Percentiles rank a stretch among this genome's conserved stretches.
These are phyloP conservation scores for Agriotes lineatus DNA, from an alignment of 2,888 invertebrate genomes.

Conservation along the genomic window DNA sequence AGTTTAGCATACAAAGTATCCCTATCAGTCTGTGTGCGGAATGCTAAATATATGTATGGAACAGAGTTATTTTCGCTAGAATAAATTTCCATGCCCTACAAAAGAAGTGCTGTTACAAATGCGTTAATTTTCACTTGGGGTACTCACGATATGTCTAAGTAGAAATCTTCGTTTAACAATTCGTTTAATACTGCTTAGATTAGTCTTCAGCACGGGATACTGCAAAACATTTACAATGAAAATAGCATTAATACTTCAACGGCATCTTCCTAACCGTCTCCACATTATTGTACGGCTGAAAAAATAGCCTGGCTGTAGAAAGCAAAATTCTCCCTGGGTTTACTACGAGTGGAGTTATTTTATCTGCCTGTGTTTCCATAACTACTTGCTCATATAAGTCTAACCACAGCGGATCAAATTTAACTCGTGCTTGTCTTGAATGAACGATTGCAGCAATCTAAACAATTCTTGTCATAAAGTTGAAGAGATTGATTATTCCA, in stretches of 20 bases:
- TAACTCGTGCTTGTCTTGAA: constrained; percentile 82
- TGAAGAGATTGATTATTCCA: too few species aligned
- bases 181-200: constrained; percentile 76
- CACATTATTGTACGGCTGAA: constrained; percentile 91
- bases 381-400: constrained; percentile 87
- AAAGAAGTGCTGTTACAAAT: too few species aligned
- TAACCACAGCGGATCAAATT: constrained; percentile 87
- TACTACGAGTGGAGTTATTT: constrained; percentile 85
- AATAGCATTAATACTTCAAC: too few species aligned
- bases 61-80: constrained; percentile 73
- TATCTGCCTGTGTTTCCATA: constrained; percentile 82
- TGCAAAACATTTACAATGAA: too few species aligned
- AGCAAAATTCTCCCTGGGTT: constrained; percentile 88
- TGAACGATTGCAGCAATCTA: constrained; percentile 86
- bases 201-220: constrained; percentile 86
- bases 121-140: background rate
- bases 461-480: too few species aligned
- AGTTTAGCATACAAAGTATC: constrained; percentile 77
- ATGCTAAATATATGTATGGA: constrained; percentile 81
- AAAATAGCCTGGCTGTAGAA: constrained; percentile 83
- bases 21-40: constrained; percentile 76
- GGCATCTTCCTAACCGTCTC: constrained; percentile 74
- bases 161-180: constrained; percentile 87
- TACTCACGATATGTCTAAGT: constrained; percentile 84
- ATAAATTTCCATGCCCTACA: constrained; percentile 86